phyloP scores from a whole-genome alignment of 2,888 invertebrate species.

The Theodoxus fluviatilis region DNA sequence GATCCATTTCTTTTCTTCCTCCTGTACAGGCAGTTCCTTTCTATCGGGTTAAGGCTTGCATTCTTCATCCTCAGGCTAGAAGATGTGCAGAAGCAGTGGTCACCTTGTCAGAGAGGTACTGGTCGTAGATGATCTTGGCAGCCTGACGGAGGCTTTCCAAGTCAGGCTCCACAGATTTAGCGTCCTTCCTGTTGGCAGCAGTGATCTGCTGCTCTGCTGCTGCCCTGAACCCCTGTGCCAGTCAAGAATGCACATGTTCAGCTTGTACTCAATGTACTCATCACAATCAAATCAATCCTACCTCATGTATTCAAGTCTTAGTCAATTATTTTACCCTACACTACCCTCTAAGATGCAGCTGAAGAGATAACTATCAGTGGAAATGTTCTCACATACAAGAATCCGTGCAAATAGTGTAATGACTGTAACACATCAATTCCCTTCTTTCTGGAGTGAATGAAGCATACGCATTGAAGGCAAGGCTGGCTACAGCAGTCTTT shows the following conservation, averaged over 20 bases:
- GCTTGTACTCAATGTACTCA: background rate
- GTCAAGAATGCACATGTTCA: constrained; percentile 1
- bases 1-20: no score
- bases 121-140: constrained; percentile 78
- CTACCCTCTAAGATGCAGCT: background rate
- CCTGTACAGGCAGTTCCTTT: no score
- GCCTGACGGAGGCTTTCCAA: constrained; percentile 71
- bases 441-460: no score
- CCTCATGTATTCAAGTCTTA: background rate
- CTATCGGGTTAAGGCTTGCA: no score
- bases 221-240: constrained; percentile 68
- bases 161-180: constrained; percentile 49
- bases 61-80: no score
- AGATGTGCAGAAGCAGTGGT: no score
- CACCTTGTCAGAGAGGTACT: constrained; percentile 78
- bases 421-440: no score
- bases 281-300: background rate
- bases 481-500: no score
- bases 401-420: no score
- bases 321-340: background rate
- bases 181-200: constrained; percentile 76
- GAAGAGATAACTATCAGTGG: background rate
- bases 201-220: constrained; percentile 77
- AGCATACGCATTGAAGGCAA: no score
- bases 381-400: background rate